Base-by-base conservation (phyloP, 2,888 invertebrate genomes). In the Andrena praecox region DNA sequence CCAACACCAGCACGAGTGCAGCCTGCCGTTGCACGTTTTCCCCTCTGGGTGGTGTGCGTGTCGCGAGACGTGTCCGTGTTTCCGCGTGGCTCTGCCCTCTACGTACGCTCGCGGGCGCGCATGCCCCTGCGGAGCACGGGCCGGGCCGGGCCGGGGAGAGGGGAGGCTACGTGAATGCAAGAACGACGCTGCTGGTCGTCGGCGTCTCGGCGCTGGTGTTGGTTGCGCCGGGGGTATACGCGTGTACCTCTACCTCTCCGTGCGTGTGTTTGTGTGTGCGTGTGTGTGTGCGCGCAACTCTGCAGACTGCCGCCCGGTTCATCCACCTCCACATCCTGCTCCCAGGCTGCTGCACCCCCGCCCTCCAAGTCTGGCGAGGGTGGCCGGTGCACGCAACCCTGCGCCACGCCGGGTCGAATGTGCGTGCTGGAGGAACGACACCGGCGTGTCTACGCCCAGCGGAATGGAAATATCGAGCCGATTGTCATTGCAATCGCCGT, bases 241-340 rank as follows among this genome's bases (percentile, higher is more conserved):
- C 24, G 42, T 7, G 35, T 62, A 16, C 8, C 52, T 48, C 29
- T 27, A 2, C 7, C 24, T 5, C 12, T 2, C 16, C 4, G 42
- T 1, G n/a, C 24, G 20, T 69, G 10, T n/a, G 56, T 12, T 24
- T 29, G 16, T 27, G 52, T 66, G 20, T 27, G 20, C 6, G 10
- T 24, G 59, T 77, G 48, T 63, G 67, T 79, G 77, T 64, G 77
- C 66, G 81, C 63, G 72, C 75, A 82, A 87, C 84, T 89, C 85
- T 89, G 89, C 89, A 89, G 91, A 92, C 91, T 90, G 90, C 89
- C 83, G 89, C 91, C 90, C 91, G 92, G 93, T 93, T 93, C 93
- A 93, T 93, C 93, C 92, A 93, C 93, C 93, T 92, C 90, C 80
- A 24, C 73, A 77, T 88, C 86, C 90, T 88, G 88, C 84, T 90